Percentiles rank a stretch among this genome's conserved stretches.
phyloP scores from a whole-genome alignment of 2,113 vertebrate genomes.

The Benitochromis conjunctus region DNA sequence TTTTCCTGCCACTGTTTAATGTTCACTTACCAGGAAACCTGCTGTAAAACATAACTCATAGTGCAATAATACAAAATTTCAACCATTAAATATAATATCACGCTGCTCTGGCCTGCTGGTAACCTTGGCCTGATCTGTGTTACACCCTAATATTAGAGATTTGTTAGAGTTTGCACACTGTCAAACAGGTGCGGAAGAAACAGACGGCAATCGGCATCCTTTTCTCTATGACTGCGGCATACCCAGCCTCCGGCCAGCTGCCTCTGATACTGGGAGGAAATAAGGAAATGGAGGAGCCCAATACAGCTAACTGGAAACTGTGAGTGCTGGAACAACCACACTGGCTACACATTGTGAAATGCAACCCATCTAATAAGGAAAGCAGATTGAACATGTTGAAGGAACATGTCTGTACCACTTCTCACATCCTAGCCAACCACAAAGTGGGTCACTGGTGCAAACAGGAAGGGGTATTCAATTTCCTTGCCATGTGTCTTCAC shows the following conservation, averaged over 20 bases:
- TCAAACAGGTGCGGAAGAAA: not conserved
- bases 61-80: not conserved
- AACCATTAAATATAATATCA: not conserved
- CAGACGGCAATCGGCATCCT: not conserved
- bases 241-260: not conserved
- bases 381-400: conserved; percentile 3
- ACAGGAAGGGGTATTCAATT: conserved; percentile 2
- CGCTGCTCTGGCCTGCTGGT: not conserved
- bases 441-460: not conserved
- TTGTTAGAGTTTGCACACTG: not conserved
- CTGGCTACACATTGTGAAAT: not conserved
- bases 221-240: not conserved
- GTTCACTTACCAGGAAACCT: not conserved
- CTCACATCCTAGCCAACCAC: not conserved
- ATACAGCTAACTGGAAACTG: not conserved
- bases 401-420: conserved; percentile 4
- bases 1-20: not conserved
- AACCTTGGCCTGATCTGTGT: not conserved
- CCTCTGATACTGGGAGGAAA: not conserved
- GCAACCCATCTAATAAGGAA: not conserved
- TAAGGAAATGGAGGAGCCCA: not conserved
- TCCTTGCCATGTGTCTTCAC: not conserved
- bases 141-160: not conserved
- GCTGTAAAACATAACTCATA: not conserved
- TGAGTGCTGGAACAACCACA: not conserved